These are phyloP conservation scores for Bothrops jararaca DNA, from an alignment of 2,113 vertebrate genomes.

Conservation along the genomic window DNA sequence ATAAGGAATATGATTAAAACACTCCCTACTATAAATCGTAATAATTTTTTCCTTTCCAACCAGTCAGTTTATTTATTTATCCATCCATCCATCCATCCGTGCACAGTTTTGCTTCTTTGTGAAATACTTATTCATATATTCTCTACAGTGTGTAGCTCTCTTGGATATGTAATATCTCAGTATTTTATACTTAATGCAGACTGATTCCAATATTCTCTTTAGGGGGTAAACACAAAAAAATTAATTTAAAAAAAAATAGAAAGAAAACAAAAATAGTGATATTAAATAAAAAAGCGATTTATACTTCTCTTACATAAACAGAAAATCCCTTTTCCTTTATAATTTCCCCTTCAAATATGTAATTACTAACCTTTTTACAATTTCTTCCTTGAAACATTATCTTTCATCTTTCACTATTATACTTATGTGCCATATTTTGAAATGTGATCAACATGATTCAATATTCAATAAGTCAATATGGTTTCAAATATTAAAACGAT, in stretches of 20 bases:
- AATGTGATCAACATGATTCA: too few species aligned
- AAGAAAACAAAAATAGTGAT: not conserved
- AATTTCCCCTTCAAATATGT: not conserved
- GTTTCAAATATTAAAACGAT: too few species aligned
- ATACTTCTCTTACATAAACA: not conserved
- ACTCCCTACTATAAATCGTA: not conserved
- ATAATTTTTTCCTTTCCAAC: not conserved
- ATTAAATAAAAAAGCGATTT: not conserved
- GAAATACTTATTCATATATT: not conserved
- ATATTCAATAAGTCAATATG: not conserved
- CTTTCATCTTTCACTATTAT: not conserved
- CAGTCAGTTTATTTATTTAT: too few species aligned
- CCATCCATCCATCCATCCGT: too few species aligned
- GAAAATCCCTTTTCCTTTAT: not conserved
- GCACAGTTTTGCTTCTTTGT: not conserved
- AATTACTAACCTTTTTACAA: not conserved
- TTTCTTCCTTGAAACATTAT: not conserved
- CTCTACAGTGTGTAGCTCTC: not conserved
- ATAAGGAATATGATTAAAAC: not conserved
- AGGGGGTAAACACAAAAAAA: not conserved
- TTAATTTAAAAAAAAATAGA: not conserved
- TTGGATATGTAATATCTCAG: not conserved
- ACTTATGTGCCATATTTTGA: too few species aligned
- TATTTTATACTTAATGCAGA: not conserved
- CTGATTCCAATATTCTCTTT: not conserved